Conservation (phyloP, 1,140 invertebrate genomes). For the Teleogryllus occipitalis region DNA sequence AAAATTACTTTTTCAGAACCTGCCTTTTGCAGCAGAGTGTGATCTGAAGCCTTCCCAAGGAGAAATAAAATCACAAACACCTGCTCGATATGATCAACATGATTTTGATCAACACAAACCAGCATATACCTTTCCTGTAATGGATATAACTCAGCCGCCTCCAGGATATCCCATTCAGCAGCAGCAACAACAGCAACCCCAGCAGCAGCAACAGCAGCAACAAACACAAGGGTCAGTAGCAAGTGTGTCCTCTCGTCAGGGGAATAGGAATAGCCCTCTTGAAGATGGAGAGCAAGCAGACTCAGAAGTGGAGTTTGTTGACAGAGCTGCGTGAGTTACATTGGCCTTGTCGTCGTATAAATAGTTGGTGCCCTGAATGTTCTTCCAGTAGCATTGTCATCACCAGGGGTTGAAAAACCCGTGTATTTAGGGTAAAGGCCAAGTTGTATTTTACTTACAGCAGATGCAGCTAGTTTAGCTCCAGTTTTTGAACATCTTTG, state of each 20-base stretch:
- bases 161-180: conserved; percentile 38
- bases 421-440: no score
- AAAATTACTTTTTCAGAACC: conserved; percentile 38
- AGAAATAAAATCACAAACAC: not conserved
- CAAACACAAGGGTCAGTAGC: not conserved
- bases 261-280: conserved; percentile 10
- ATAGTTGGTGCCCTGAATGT: no score
- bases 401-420: no score
- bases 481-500: no score
- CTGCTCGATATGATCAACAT: conserved; percentile 14
- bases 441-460: no score
- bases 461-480: no score
- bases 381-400: no score
- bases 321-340: conserved; percentile 12
- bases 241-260: not conserved
- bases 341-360: not conserved
- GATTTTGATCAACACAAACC: conserved; percentile 25
- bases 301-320: conserved; percentile 18
- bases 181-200: not conserved
- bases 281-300: conserved; percentile 19
- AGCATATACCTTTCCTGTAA: conserved; percentile 28
- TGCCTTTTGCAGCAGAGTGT: conserved; percentile 59
- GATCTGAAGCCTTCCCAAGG: conserved; percentile 47
- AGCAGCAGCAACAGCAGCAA: not conserved
- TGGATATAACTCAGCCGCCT: conserved; percentile 47